These are phyloP conservation scores for Tangara arthus DNA, from an alignment of 2,797 vertebrate species.

Conservation along the genomic window DNA sequence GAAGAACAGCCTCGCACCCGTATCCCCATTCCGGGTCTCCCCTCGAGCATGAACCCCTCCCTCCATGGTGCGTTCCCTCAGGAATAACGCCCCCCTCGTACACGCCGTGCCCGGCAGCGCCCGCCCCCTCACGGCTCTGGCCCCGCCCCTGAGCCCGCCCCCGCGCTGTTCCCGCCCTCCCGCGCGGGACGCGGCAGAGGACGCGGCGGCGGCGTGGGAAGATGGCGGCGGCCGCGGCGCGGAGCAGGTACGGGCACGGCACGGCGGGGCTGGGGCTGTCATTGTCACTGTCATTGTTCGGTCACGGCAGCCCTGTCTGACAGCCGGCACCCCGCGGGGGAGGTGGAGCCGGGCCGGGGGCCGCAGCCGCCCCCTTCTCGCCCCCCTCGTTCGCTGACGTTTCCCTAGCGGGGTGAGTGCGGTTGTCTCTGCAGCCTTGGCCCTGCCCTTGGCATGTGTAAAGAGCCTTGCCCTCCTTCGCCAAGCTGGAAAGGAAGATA, in stretches of 20 bases:
- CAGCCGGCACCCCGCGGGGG: not conserved
- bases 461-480: not conserved
- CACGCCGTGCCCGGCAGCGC: no score
- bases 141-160: not conserved
- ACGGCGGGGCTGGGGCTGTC: not conserved
- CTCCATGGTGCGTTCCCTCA: no score
- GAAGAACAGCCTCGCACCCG: no score
- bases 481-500: not conserved
- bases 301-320: not conserved
- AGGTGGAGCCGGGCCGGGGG: not conserved
- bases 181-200: not conserved
- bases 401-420: not conserved
- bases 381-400: not conserved
- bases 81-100: no score
- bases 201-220: not conserved
- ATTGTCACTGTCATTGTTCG: rapidly evolving
- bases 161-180: not conserved
- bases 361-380: not conserved
- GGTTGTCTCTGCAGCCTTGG: not conserved
- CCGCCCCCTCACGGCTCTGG: not conserved
- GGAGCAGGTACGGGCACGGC: conserved; percentile 51
- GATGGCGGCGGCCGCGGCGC: conserved; percentile 59
- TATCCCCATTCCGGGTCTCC: no score
- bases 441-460: not conserved
- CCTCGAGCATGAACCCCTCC: no score